Evolutionary conservation across 2,797 vertebrate species (phyloP), one percentile per base, ranked within the genome.

Genomic region (Threskiornis aethiopicus): DNA sequence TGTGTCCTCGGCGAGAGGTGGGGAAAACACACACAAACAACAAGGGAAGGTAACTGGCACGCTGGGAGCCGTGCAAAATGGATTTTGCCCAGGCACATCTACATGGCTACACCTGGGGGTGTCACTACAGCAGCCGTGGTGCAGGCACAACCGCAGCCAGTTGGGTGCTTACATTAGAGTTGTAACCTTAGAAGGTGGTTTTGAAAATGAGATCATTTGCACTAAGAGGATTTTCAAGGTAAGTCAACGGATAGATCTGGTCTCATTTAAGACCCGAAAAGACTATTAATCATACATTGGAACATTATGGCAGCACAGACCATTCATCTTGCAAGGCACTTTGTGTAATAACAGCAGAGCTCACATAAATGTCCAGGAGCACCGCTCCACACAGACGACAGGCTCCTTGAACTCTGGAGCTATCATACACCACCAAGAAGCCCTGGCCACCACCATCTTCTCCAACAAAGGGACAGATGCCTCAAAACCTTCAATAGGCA

Each of bases 171-270:
- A 5, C 58, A 21, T 52, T 11, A 17, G 37, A 79, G 52, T 2
- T 71, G 81, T 51, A 91, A 94, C 72, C 87, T 58, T 59, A 92
- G 88, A 61, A 84, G 52, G 75, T 37, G 42, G 44, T 72, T 95
- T 92, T 52, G 84, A 89, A 94, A 96, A 94, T 67, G 44, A 96
- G 71, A 88, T 73, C 66, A 59, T 93, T 77, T 54, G 67, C 52
- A 33, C 67, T 65, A 87, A 89, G 41, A 71, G 64, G 75, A 90
- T 93, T 95, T 96, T 89, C 77, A 83, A 92, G 67, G 78, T 84
- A 94, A 89, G 89, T 87, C 83, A 94, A 46, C 19, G 3, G 57
- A 80, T 5, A 83, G 73, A 73, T 54, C 13, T 71, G 67, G 54
- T 64, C 55, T 87, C 39, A 52, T 89, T 89, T 87, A 94, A 92